Percentiles rank a stretch among this genome's conserved stretches.
phyloP scores from a whole-genome alignment of 2,113 vertebrate genomes.

The Sinocyclocheilus anophthalmus region DNA sequence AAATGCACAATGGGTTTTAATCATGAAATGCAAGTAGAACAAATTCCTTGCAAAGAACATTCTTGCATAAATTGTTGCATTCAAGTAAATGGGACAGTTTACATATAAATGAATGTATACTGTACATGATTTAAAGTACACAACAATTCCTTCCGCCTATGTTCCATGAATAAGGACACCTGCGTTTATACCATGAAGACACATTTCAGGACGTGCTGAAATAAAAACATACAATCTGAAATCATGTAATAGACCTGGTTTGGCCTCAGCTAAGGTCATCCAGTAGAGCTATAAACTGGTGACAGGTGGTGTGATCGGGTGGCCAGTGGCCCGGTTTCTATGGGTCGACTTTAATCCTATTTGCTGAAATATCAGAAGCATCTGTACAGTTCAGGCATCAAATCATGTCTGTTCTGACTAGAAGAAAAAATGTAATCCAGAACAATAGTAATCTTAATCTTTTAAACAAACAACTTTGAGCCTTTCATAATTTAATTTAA shows the following conservation, averaged over 20 bases:
- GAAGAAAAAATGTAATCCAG: background rate
- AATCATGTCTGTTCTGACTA: background rate
- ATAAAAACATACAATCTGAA: background rate
- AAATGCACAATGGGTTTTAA: background rate
- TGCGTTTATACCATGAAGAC: background rate
- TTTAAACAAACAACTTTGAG: background rate
- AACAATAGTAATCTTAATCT: background rate
- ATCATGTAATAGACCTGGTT: background rate
- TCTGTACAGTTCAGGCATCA: background rate
- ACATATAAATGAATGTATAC: background rate
- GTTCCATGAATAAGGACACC: background rate
- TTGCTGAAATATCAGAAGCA: conserved; percentile 52
- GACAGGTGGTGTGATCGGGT: conserved; percentile 62
- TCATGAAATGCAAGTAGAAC: background rate
- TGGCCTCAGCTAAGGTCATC: conserved; percentile 2
- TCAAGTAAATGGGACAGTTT: background rate
- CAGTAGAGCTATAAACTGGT: conserved; percentile 46
- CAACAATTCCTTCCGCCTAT: background rate
- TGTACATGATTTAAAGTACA: background rate
- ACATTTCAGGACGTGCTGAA: background rate
- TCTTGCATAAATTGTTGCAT: background rate
- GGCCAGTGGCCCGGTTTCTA: conserved; percentile 45
- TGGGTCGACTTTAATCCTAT: conserved; percentile 59
- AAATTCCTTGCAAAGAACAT: too few relatives aligned
- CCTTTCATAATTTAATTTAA: background rate